Evolutionary conservation across 2,888 invertebrate species (phyloP), one percentile per base, ranked within the genome.

Genomic region (Ischnus inquisitorius): DNA sequence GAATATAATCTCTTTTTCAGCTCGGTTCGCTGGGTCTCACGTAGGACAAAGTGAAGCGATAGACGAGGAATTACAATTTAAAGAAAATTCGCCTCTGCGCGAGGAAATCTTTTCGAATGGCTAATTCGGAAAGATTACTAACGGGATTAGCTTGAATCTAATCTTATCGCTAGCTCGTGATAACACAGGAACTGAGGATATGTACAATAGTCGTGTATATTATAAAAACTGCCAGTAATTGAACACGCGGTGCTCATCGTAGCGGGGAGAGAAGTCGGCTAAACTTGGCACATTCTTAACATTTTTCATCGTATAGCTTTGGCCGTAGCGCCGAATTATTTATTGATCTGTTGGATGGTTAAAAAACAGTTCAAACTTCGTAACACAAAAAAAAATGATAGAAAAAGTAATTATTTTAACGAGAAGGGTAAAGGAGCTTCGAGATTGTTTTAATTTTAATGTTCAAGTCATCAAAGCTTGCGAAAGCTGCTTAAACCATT

Each of bases 1-100:
- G n/a, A n/a, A 64, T 69, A 14, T 74, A 2, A 54, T 12, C 64
- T 79, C 48, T 79, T 67, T 92, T 92, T 87, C 87, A 93, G 93
- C 89, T 93, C 72, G 93, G 93, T 74, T 93, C 93, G 41, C 87
- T 93, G 41, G 92, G 93, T 60, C 87, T 93, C 14, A 83, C 92
- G 74, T 92, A 92, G 88, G 82, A 71, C 86, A 80, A 75, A 76
- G 68, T 34, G 8, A 34, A 78, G 14, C 14, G 28, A 3, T 74
- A 16, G 12, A 16, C 28, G n/a, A 46, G 48, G 16, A 28, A 48
- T 12, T 34, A 34, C 2, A 62, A 62, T n/a, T n/a, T 3, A 16
- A 57, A 62, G 5, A 74, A 74, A n/a, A 34, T 6, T 60, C 16
- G 5, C 54, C 19, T 12, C 43, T 34, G 34, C 39, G 25, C 16